A percentile compares a stretch with the other conserved stretches of the same genome.
Conservation (phyloP, 2,888 invertebrate species). For the Andrena praecox region DNA sequence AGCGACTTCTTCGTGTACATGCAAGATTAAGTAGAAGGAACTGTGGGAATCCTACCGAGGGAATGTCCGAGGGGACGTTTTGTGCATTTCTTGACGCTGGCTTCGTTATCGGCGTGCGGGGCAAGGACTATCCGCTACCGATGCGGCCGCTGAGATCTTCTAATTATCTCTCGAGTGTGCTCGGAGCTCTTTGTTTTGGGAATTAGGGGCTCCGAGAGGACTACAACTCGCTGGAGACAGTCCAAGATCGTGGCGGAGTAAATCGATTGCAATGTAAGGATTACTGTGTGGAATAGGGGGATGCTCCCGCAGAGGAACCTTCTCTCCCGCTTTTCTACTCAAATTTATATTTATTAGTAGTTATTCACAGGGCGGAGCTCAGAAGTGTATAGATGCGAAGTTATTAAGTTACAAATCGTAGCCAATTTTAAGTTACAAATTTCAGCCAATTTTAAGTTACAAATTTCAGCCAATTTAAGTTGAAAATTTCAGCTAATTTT, state of each 20-base stretch:
- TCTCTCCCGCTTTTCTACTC: background rate
- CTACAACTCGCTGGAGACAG: background rate
- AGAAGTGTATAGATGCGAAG: no score
- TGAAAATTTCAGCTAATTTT: background rate
- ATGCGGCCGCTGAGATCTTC: background rate
- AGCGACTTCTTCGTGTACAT: background rate
- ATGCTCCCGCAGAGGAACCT: background rate
- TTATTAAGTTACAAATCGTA: no score
- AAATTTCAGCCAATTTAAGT: no score
- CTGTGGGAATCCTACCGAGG: background rate
- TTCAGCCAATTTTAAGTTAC: no score
- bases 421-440: background rate
- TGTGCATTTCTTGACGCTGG: background rate
- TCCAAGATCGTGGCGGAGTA: background rate
- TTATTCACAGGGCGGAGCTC: no score
- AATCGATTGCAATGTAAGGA: background rate
- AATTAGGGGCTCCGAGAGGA: background rate
- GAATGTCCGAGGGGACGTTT: background rate
- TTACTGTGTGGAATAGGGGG: background rate
- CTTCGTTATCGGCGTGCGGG: background rate
- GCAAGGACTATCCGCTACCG: background rate
- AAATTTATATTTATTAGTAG: background rate
- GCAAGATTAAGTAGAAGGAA: background rate
- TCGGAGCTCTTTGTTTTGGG: background rate
- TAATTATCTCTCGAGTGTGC: background rate